Base-by-base conservation (phyloP, 1,140 invertebrate species). In the Harlomillsia oculata region DNA sequence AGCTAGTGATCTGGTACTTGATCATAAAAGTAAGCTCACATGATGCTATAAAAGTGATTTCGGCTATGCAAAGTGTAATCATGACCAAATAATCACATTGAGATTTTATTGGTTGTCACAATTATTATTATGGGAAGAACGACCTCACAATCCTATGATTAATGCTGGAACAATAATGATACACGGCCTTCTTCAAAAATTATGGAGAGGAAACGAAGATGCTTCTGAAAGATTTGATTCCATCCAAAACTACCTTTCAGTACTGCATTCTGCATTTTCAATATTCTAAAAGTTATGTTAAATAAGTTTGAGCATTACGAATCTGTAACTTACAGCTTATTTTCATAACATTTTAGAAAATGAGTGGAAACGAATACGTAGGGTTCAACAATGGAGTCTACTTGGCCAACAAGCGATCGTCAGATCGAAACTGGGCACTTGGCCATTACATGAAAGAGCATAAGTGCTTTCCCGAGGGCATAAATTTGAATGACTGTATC, bases 371-470 rank as follows among this genome's bases (percentile, higher is more conserved):
- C 43, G 94, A 97, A 72, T 84, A 84, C 67, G 74, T 97, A 5
- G 87, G 91, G 11, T 98, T 97, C 71, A 97, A 96, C 70, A 98
- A 98, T 69, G 89, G 94, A 11, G 88, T 95, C 59, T 85, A 97
- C 76, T 74, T 90, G 75, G 55, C 60, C 0, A 95, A 98, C 70
- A 76, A 91, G 39, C 92, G 97, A 70, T 89, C 92, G 1, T 93
- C 94, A 2, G 94, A 98, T 70, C 75, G 94, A 63, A 98, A 98
- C 72, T 97, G 94, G 69, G 93, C 95, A 1, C 75, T 99, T 39
- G 93, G 89, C 23, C 97, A 97, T 74, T 98, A 94, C 69, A 95
- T 99, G 91, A 80, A 89, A 41, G 94, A 97, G 71, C 82, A 97
- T 70, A 92, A 93, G 71, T 93, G 89, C 68, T 94, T 87, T 71